Evolutionary conservation across 1,140 invertebrate genomes (phyloP), one percentile per base, ranked within the genome.

Genomic region (Neodiprion virginianus): DNA sequence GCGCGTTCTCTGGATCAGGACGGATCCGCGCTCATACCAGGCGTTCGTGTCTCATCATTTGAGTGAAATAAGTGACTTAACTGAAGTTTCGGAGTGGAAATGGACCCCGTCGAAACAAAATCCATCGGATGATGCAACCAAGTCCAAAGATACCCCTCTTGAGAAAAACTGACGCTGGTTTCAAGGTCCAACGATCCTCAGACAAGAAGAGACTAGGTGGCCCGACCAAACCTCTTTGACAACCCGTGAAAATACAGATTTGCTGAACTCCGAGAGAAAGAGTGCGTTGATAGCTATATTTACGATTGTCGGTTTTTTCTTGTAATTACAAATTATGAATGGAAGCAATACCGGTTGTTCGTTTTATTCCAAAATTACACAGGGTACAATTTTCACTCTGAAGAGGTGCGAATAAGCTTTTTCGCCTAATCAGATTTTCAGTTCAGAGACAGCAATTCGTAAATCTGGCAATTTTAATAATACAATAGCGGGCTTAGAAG

Each of bases 1-100:
- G n/a, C 73, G 74, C 7, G 47, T 76, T 17, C 8, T 48, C 5
- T 87, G 86, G 84, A 78, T 88, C 2, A 48, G 66, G n/a, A 75
- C 74, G 7, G 66, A 76, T 11, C 71, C 79, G 0, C n/a, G 80
- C 7, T 68, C 74, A 1, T 86, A 82, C 74, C 85, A 88, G 76
- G 74, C 77, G 0, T 90, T 86, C 75, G 83, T 88, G 0, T 81
- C 83, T 0, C 84, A 89, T 75, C 70, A 87, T 10, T 72, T 89
- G 3, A 75, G 77, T 4, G 81, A 86, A 75, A 89, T 90, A 8
- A 77, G 82, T 1, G 74, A 78, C 4, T 3, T 67, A 3, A 79
- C 81, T 1, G 11, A 73, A n/a, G 21, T n/a, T 0, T 11, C 23
- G 0, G 77, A 82, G 47, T 83, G 79, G 79, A 67, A 72, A 21